A percentile compares a stretch with the other conserved stretches of the same genome.
These are phyloP conservation scores for Aphelinus atriplicis DNA, from an alignment of 1,140 invertebrate genomes.

Conservation along the genomic window DNA sequence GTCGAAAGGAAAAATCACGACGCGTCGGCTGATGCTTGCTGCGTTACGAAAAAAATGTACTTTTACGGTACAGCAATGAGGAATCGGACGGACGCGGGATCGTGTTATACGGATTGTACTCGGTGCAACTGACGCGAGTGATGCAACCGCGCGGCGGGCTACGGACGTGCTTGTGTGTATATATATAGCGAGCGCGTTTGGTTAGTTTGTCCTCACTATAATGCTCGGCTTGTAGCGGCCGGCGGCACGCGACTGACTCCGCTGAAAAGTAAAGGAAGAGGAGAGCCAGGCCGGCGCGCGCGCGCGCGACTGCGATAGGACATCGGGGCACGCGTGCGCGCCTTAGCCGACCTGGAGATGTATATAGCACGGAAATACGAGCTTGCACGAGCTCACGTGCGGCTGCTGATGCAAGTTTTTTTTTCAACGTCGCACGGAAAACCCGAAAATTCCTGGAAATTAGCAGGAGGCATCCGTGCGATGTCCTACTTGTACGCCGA, in stretches of 20 bases:
- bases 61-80: neutral
- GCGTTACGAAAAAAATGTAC: no score
- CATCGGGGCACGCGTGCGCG: no score
- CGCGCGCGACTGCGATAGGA: neutral
- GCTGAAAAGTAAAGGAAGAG: neutral
- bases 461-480: no score
- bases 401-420: no score
- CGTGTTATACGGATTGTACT: neutral
- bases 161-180: neutral
- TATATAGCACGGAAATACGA: no score
- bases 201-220: neutral
- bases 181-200: neutral
- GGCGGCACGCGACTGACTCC: slow-evolving; percentile 21
- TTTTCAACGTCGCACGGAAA: no score
- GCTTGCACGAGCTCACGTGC: no score
- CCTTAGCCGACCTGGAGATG: no score
- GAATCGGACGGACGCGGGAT: neutral
- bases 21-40: no score
- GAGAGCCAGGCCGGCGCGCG: neutral
- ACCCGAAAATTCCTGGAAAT: no score
- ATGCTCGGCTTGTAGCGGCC: neutral
- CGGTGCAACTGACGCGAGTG: neutral
- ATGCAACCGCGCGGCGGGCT: neutral
- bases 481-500: no score
- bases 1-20: no score